Base-by-base conservation (phyloP, 2,113 vertebrate species). In the Murina feae region DNA sequence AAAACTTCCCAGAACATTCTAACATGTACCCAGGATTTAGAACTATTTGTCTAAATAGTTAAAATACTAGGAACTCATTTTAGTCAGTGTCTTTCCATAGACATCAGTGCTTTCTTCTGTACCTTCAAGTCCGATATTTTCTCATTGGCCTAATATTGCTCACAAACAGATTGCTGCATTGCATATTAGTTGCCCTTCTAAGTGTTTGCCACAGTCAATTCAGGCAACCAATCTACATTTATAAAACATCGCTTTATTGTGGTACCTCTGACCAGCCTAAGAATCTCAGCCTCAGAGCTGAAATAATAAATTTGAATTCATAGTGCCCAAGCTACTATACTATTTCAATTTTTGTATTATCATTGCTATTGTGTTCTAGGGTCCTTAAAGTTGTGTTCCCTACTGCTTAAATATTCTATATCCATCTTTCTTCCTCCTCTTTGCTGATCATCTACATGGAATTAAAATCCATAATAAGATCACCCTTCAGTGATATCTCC, bases 401-500 rank as follows among this genome's bases (percentile, higher is more conserved):
- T 82, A 18, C 44, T 82, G 35, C 66, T 90, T 78, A 55, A 71
- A 90, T 55, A 95, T 42, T 90, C 47, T 39, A 0, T 74, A 44
- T 94, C 53, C 6, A 16, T 83, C 42, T 93, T 79, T 69, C 55
- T 44, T 85, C 71, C 16, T 89, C 76, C 30, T 66, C 23, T 35
- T 91, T 68, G 10, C n/a, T 89, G 44, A 78, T n/a, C 51, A 78
- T 66, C 63, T 65, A 65, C 81, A 20, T 85, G 44, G 51, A 79
- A 13, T 93, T 89, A 94, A 96, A 93, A 63, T 90, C 18, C 3
- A 18, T 91, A 60, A 51, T 65, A 93, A 63, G 30, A 78, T 91
- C 82, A 90, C 23, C 65, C 49, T 86, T 5, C 11, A 86, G 47
- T 82, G 58, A 74, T 91, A 75, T 16, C 23, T 90, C 23, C 91